Evolutionary conservation across 2,888 invertebrate genomes (phyloP).

Genomic region (Melieria picta): DNA sequence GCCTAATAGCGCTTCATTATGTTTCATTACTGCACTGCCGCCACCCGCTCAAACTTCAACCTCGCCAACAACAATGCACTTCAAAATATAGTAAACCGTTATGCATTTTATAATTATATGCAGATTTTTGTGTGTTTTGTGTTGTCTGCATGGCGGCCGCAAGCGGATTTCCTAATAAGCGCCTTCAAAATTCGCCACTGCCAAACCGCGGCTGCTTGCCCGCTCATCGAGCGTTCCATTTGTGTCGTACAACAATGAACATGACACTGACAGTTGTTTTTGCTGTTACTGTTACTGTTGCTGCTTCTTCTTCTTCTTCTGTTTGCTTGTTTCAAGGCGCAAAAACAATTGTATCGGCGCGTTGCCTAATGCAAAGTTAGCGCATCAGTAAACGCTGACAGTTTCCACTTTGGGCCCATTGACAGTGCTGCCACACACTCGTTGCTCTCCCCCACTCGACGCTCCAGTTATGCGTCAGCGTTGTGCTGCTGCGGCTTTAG

Average conservation of each 20-base stretch:
- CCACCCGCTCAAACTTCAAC: neutral
- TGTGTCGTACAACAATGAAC: slow-evolving; percentile 44
- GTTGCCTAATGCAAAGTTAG: no score
- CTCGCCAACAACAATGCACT: neutral
- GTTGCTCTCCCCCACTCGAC: no score
- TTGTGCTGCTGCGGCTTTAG: no score
- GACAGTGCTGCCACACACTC: no score
- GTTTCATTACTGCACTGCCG: slow-evolving; percentile 48
- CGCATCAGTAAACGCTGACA: no score
- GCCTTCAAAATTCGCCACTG: no score
- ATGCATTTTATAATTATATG: slow-evolving; percentile 16
- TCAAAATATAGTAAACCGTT: neutral
- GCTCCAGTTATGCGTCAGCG: no score
- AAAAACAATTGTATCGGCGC: no score
- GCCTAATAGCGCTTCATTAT: slow-evolving; percentile 55
- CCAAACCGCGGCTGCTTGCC: neutral
- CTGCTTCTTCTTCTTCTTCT: slow-evolving; percentile 16
- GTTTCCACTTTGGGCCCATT: no score
- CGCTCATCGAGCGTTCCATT: neutral
- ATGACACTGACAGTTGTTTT: slow-evolving; percentile 53
- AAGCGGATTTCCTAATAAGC: slow-evolving; percentile 3
- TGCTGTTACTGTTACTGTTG: slow-evolving; percentile 1
- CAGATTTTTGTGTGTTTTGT: slow-evolving; percentile 16
- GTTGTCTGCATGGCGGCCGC: slow-evolving; percentile 2
- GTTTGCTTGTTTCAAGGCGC: neutral